Evolutionary conservation across 2,888 invertebrate genomes (phyloP), one percentile per base, ranked within the genome.

Genomic region (Yponomeuta plumbellus): DNA sequence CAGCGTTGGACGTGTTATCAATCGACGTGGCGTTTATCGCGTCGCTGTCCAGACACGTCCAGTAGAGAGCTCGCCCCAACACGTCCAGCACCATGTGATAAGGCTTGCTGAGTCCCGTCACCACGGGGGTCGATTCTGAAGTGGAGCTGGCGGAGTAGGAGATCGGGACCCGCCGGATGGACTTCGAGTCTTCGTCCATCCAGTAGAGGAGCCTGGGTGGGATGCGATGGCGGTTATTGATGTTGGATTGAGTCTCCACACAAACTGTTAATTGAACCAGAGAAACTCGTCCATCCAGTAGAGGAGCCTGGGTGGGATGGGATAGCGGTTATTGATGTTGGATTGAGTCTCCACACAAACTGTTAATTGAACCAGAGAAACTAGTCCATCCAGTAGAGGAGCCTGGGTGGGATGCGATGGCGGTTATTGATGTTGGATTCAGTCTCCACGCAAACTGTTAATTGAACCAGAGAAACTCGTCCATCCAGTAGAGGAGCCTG

Each of bases 81-180:
- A 96, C 94, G 83, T 98, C 98, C 10, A 98, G 89, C 0, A 96
- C 98, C 74, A 98, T 93, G 81, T 98, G 97, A 76, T 94, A 95
- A 0, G 97, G 97, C 68, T 94, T 93, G 0, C 90, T 81, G 2
- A 94, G 92, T 2, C 92, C 92, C 4, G 93, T 86, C 22, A 96
- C 89, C 0, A 94, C 88, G 0, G 89, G 81, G 0, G 92, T 78
- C 2, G 93, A 76, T 69, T 86, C 88, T 0, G 78, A 73, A 0
- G 82, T 84, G 0, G 88, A 86, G 0, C 88, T 86, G 0, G 76
- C 71, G 0, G 88, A 86, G 69, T 86, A 84, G 0, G 87, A 84
- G 69, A 89, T 76, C 2, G 83, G 78, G 0, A 95, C 94, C 66
- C 95, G 92, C 65, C 94, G 94, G 66, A 97, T 95, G 23, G 94